Percentiles rank a stretch among this genome's conserved stretches.
Evolutionary conservation across 2,797 vertebrate genomes (phyloP).

Genomic region (Syndactyla subalaris): DNA sequence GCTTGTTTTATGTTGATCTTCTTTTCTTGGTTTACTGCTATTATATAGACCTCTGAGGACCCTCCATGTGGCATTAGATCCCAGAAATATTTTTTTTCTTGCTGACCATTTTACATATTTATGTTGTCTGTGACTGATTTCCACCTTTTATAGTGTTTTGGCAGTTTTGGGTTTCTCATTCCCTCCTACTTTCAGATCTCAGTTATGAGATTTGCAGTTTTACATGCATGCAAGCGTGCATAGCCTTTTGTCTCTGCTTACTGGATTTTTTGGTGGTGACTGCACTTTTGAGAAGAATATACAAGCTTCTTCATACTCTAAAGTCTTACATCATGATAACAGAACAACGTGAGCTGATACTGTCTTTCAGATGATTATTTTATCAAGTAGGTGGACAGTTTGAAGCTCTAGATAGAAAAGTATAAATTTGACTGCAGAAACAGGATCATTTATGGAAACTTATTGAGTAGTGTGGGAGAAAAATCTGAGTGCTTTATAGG

Average conservation of each 20-base stretch:
- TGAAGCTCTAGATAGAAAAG: background rate
- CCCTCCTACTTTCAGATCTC: background rate
- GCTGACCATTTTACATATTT: background rate
- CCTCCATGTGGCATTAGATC: background rate
- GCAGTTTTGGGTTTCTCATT: background rate
- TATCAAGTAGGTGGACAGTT: background rate
- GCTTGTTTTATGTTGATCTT: background rate
- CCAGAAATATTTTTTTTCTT: background rate
- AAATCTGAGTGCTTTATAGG: background rate
- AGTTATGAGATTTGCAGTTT: background rate
- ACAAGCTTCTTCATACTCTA: background rate
- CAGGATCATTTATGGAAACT: background rate
- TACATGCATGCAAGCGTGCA: background rate
- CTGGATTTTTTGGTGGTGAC: background rate
- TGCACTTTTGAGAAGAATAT: background rate
- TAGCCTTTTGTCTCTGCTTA: background rate
- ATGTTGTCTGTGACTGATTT: background rate
- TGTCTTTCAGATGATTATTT: background rate
- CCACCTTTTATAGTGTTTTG: background rate
- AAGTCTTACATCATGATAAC: background rate
- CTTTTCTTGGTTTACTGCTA: background rate
- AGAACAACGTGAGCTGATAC: background rate
- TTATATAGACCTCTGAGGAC: background rate
- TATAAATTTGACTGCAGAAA: background rate
- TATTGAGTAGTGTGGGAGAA: background rate